phyloP scores from a whole-genome alignment of 2,113 vertebrate species.

The Scartelaos histophorus region DNA sequence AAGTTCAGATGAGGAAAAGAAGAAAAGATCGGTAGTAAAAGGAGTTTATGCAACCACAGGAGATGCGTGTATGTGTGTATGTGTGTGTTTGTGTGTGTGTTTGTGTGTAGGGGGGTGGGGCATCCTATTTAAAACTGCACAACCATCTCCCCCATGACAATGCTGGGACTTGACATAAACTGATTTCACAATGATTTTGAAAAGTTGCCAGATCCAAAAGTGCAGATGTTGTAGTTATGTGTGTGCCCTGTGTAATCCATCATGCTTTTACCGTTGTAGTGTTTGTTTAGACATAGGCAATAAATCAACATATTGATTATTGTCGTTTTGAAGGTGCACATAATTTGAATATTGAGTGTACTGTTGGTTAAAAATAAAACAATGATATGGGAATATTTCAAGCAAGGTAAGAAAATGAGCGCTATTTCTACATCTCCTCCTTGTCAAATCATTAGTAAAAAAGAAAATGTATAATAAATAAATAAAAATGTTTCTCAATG shows the following conservation, averaged over 20 bases:
- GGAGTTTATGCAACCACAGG: conserved; percentile 63
- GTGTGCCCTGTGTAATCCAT: neutral
- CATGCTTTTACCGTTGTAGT: too few species aligned
- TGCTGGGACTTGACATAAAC: conserved; percentile 24
- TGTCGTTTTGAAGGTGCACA: neutral
- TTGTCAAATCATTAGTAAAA: too few species aligned
- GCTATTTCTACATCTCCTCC: too few species aligned
- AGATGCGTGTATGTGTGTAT: conserved; percentile 16
- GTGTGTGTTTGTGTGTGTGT: neutral
- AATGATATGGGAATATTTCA: too few species aligned
- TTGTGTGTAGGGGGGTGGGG: conserved; percentile 1
- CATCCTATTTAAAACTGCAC: conserved; percentile 73
- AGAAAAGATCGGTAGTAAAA: conserved; percentile 57
- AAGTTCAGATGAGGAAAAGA: conserved; percentile 45
- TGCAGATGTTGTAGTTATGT: neutral
- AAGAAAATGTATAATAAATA: too few species aligned
- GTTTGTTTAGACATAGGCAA: neutral
- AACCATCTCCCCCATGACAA: conserved; percentile 48
- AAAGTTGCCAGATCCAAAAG: neutral
- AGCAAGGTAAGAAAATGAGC: too few species aligned
- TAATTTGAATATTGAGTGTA: too few species aligned
- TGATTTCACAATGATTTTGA: neutral
- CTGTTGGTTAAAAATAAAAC: too few species aligned
- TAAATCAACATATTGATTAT: neutral
- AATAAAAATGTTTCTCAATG: too few species aligned